Base-by-base conservation (phyloP, 2,888 invertebrate species). In the Trachelus troglodyta region DNA sequence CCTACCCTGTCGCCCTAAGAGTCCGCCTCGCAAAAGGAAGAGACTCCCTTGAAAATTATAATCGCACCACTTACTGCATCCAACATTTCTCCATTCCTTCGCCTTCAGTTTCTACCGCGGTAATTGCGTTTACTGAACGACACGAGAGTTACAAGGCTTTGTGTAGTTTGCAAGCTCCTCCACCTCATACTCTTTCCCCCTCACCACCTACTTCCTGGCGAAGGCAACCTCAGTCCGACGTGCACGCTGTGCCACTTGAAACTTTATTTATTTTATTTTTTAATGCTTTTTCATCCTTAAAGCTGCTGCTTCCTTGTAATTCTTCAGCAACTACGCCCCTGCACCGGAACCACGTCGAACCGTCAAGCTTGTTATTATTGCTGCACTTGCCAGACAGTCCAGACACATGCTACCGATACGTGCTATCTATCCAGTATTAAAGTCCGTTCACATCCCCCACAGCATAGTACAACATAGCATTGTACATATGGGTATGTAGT, bases 51-150 rank as follows among this genome's bases (percentile, higher is more conserved):
- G 83, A 82, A 88, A 88, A 89, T 88, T 88, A 88, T 89, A 88
- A 89, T 89, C 88, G 87, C 82, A 83, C 87, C 89, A 88, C 89
- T 89, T 87, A 87, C 84, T 81, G 81, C 82, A 83, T 77, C 82
- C 79, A 34, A 3, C 79, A 23, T 31, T n/a, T 56, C 56, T 56
- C 9, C 83, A 81, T 83, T 84, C 81, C 86, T 78, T 34, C 81
- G 75, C 79, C 78, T 80, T 37, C 74, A 74, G 74, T 76, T 77
- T 73, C 76, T 75, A 75, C 75, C 74, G 76, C 74, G 82, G 81
- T 88, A 88, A 88, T 88, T 88, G 86, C 87, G 86, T 89, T 88
- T 88, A 86, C 84, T 79, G 80, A 83, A 81, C 82, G 84, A 84
- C 84, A 84, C 85, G 83, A 79, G 81, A 82, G 83, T 82, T 84